A percentile compares a stretch with the other conserved stretches of the same genome.
Conservation (phyloP, 2,888 invertebrate species). For the Tenodera sinensis region DNA sequence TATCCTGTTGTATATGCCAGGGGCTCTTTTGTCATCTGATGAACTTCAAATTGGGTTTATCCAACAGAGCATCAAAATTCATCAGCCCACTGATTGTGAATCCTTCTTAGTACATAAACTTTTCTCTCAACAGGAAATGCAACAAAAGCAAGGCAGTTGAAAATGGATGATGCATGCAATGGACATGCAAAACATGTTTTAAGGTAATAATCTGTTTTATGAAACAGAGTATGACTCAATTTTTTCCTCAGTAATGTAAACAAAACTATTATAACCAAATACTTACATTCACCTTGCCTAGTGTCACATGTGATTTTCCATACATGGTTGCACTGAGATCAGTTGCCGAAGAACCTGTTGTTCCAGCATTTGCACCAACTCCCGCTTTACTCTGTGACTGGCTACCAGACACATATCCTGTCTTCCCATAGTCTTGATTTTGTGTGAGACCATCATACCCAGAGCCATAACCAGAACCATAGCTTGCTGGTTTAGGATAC, state of each 20-base stretch:
- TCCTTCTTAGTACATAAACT: too few species aligned
- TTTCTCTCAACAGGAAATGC: too few species aligned
- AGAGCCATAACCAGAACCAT: conserved; percentile 58
- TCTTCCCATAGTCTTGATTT: conserved; percentile 52
- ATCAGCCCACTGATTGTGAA: too few species aligned
- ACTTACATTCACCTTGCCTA: conserved; percentile 88
- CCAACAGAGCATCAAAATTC: too few species aligned
- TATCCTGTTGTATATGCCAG: too few species aligned
- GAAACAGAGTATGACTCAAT: too few species aligned
- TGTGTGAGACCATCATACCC: conserved; percentile 55
- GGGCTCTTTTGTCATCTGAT: too few species aligned
- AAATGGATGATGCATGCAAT: too few species aligned
- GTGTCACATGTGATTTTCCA: conserved; percentile 80
- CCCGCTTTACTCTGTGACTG: conserved; percentile 50
- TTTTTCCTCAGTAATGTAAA: background rate
- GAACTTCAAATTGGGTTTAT: too few species aligned
- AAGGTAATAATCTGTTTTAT: too few species aligned
- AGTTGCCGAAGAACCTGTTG: conserved; percentile 52
- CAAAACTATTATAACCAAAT: conserved; percentile 11
- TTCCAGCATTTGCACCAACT: conserved; percentile 39
- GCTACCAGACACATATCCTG: conserved; percentile 48
- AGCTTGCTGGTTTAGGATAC: conserved; percentile 62
- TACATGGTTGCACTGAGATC: conserved; percentile 81
- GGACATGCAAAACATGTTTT: too few species aligned
- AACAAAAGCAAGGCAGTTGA: too few species aligned